These are phyloP conservation scores for Plebejus anna DNA, from an alignment of 2,888 invertebrate species.

Conservation along the genomic window DNA sequence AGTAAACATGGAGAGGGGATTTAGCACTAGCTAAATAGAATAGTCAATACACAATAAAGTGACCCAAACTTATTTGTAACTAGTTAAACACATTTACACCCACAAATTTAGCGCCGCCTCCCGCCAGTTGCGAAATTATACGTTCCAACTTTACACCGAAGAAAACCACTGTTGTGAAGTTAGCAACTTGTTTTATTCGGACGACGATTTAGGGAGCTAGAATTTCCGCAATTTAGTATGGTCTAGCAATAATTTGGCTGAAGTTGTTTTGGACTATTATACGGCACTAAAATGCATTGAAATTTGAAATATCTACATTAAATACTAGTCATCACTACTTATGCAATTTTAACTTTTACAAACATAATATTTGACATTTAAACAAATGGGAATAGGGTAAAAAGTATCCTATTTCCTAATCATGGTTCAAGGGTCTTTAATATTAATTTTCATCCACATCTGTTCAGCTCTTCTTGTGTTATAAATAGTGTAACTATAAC, in stretches of 20 bases:
- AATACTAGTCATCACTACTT: too few relatives aligned
- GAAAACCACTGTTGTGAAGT: conserved; percentile 24
- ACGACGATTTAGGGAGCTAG: not conserved
- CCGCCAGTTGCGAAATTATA: conserved; percentile 19
- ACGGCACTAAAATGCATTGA: not conserved
- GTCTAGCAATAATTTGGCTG: not conserved
- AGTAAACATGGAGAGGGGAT: too few relatives aligned
- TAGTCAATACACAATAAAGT: conserved; percentile 8
- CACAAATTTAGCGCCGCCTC: conserved; percentile 4
- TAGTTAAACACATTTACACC: conserved; percentile 6
- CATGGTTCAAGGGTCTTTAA: too few relatives aligned
- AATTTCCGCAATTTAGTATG: conserved; percentile 5
- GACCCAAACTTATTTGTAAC: conserved; percentile 12
- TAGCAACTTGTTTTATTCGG: conserved; percentile 23
- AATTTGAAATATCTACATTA: too few relatives aligned
- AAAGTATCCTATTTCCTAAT: too few relatives aligned
- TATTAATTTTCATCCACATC: too few relatives aligned
- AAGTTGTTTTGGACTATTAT: not conserved
- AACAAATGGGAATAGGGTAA: too few relatives aligned
- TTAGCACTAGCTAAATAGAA: not conserved
- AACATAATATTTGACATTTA: too few relatives aligned
- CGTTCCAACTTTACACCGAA: conserved; percentile 14
- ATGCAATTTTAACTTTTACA: too few relatives aligned
- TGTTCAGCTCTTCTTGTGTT: too few relatives aligned
- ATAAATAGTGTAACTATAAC: too few relatives aligned